Conservation (phyloP, 2,888 invertebrate genomes). For the Galerucella pusilla region DNA sequence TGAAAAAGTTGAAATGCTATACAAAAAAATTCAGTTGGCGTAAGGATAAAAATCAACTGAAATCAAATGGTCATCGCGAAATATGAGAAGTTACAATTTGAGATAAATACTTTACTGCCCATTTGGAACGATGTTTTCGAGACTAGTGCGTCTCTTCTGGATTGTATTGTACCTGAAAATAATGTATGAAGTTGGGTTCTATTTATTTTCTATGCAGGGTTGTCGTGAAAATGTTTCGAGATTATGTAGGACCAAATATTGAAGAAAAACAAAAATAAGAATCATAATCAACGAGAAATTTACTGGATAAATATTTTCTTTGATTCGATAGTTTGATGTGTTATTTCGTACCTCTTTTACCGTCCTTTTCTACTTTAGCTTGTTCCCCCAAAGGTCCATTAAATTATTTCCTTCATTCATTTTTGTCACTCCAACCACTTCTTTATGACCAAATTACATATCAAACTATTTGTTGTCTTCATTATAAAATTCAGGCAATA, state of each 20-base stretch:
- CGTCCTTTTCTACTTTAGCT: neutral
- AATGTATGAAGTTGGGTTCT: slow-evolving; percentile 46
- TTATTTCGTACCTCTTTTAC: neutral
- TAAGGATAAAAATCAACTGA: neutral
- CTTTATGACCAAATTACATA: neutral
- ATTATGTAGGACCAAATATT: slow-evolving; percentile 4
- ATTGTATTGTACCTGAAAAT: slow-evolving; percentile 54
- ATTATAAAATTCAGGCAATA: neutral
- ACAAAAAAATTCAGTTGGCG: neutral
- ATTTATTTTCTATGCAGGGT: slow-evolving; percentile 46
- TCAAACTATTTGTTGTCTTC: neutral
- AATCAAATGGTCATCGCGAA: slow-evolving; percentile 14
- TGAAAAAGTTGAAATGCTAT: slow-evolving; percentile 4
- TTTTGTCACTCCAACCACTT: no score
- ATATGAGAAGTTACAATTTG: slow-evolving; percentile 18
- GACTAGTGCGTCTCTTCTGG: slow-evolving; percentile 44
- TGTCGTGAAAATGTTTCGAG: slow-evolving; percentile 38
- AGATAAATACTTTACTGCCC: slow-evolving; percentile 29
- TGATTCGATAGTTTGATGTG: neutral
- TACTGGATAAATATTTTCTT: no score
- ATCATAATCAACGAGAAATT: neutral
- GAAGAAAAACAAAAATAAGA: neutral
- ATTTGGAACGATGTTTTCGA: slow-evolving; percentile 35
- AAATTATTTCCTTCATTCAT: no score
- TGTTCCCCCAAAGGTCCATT: neutral